These are phyloP conservation scores for Danio aesculapii DNA, from an alignment of 2,797 vertebrate genomes.

Conservation along the genomic window DNA sequence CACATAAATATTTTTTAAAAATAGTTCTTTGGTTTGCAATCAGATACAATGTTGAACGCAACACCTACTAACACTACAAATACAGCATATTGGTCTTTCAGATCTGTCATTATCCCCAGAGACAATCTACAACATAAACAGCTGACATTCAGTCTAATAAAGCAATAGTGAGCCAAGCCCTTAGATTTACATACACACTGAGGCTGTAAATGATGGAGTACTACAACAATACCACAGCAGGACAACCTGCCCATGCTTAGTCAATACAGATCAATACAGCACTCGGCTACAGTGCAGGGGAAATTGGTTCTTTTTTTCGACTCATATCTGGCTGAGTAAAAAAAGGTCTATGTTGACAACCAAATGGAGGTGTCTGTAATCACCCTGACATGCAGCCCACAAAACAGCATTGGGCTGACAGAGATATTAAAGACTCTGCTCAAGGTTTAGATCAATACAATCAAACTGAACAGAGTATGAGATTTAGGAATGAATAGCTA, in stretches of 20 bases:
- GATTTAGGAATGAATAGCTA: conserved; percentile 62
- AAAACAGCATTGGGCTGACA: conserved; percentile 56
- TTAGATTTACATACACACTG: conserved; percentile 13
- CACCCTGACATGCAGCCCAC: conserved; percentile 60
- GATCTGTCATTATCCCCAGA: not conserved
- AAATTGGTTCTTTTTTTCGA: conserved; percentile 54
- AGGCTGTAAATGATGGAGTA: conserved; percentile 35
- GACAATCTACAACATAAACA: conserved; percentile 1
- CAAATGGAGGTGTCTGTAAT: conserved; percentile 63
- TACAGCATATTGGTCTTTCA: not conserved
- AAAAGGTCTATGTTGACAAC: conserved; percentile 48
- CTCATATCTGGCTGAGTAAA: conserved; percentile 42
- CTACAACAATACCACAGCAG: conserved; percentile 36
- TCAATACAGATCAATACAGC: conserved; percentile 68
- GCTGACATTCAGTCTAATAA: conserved; percentile 12
- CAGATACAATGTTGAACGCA: not conserved
- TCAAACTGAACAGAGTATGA: conserved; percentile 67
- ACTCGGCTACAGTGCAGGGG: conserved; percentile 53
- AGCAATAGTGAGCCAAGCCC: not conserved
- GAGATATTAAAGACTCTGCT: conserved; percentile 70
- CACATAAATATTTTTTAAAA: too few species aligned
- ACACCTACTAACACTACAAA: not conserved
- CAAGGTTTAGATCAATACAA: conserved; percentile 71
- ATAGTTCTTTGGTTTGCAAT: too few species aligned
- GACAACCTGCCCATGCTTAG: conserved; percentile 53